These are phyloP conservation scores for Diachasmimorpha longicaudata DNA, from an alignment of 1,140 invertebrate genomes.

Conservation along the genomic window DNA sequence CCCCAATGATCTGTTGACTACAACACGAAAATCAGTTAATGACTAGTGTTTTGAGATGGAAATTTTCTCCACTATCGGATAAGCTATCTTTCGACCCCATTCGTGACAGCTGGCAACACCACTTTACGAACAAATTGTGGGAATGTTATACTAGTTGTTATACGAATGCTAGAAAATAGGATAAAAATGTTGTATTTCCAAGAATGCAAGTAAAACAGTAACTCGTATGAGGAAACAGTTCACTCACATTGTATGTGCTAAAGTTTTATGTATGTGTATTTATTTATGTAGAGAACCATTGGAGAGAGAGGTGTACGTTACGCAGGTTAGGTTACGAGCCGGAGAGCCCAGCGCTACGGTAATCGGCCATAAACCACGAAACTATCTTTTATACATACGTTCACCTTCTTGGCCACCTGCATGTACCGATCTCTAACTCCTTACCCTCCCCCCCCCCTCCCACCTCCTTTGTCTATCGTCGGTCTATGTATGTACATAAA, in stretches of 20 bases:
- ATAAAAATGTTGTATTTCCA: background rate
- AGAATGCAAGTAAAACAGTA: background rate
- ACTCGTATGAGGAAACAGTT: constrained; percentile 1
- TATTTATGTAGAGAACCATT: constrained; percentile 19
- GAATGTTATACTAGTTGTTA: background rate
- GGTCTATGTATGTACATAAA: background rate
- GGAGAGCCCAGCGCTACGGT: constrained; percentile 35
- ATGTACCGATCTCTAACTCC: constrained; percentile 15
- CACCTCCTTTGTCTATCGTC: constrained; percentile 9
- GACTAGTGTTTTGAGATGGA: no score
- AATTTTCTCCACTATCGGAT: background rate
- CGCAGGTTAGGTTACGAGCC: constrained; percentile 49
- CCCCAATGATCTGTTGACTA: no score
- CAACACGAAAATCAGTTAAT: no score
- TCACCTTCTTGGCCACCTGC: constrained; percentile 2
- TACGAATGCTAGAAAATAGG: background rate
- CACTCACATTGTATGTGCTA: constrained; percentile 23
- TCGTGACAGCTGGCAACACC: background rate
- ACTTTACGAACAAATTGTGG: background rate
- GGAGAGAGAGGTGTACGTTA: constrained; percentile 24
- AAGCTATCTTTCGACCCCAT: background rate
- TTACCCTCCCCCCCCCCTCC: no score
- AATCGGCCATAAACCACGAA: constrained; percentile 60
- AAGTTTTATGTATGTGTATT: constrained; percentile 27
- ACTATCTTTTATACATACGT: constrained; percentile 46